phyloP scores from a whole-genome alignment of 2,797 vertebrate species.

The Hybognathus amarus region DNA sequence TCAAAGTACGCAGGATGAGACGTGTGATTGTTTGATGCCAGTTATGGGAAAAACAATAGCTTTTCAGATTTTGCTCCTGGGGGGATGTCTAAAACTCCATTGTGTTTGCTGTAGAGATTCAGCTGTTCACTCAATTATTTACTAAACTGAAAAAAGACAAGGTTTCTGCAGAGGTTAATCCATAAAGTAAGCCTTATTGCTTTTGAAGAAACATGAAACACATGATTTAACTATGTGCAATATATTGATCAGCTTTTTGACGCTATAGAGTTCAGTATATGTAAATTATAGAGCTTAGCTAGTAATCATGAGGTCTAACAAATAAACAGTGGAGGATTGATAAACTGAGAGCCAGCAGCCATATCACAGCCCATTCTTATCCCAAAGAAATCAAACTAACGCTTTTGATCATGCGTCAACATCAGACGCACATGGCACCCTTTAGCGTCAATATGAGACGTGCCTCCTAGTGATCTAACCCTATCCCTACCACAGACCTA shows the following conservation, averaged over 20 bases:
- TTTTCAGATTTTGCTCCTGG: neutral
- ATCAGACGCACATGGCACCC: too few species aligned
- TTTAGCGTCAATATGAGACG: too few species aligned
- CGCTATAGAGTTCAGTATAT: neutral
- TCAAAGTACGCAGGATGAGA: neutral
- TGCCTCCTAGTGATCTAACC: too few species aligned
- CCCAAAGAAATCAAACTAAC: too few species aligned
- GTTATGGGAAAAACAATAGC: conserved; percentile 11
- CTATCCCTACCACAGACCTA: too few species aligned
- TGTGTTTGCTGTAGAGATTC: conserved; percentile 10
- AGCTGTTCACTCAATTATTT: neutral
- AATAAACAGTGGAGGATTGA: conserved; percentile 66
- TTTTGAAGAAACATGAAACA: neutral
- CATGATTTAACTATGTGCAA: neutral
- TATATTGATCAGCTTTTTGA: neutral
- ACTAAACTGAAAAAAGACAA: neutral
- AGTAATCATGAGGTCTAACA: conserved; percentile 66
- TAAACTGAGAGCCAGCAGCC: too few species aligned
- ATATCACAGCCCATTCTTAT: too few species aligned
- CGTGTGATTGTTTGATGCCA: neutral
- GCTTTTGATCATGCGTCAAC: too few species aligned
- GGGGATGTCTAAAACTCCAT: neutral
- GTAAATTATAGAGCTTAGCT: conserved; percentile 59
- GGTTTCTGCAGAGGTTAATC: neutral
- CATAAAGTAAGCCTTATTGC: neutral